Base-by-base conservation (phyloP, 2,113 vertebrate genomes). In the Amazona guildingii region DNA sequence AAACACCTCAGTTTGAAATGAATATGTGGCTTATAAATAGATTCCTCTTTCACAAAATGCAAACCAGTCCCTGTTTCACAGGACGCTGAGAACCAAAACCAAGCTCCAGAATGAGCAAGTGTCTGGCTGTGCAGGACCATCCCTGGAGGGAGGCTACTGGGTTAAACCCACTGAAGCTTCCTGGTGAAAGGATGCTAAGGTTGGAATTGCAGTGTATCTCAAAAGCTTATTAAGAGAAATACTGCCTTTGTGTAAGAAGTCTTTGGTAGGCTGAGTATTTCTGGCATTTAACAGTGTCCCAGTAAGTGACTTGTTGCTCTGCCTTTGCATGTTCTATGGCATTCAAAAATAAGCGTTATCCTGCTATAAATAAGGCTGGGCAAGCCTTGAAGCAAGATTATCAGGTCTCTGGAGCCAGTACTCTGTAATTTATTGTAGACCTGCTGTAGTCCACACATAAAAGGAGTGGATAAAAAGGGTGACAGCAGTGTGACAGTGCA, bases 41-140 rank as follows among this genome's bases (percentile, higher is more conserved):
- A 88, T 86, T 86, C 28, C 16, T 96, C 83, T 90, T 79, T 93
- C 80, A 90, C 68, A 52, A 93, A 94, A 86, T 86, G 88, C 79
- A 80, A 77, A 92, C 7, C 70, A 84, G 82, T 51, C 57, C 82
- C 79, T 73, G 70, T 79, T 94, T 94, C 21, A 2, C 72, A 44
- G 86, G 90, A 90, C 54, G 83, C 14, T 12, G 10, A 64, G 77
- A 81, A 70, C 44, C 44, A 74, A 91, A 88, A 78, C 6, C 46
- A n/a, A 57, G 27, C 27, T 52, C 10, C 48, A 35, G 83, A 31
- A 44, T 90, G 83, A 93, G 44, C 27, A 78, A 68, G 72, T 2
- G 1, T 59, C 80, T 67, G 59, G 4, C 70, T 76, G 35, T 43
- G 54, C 59, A 41, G 44, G 41, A 12, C 41, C 41, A 10, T 28